Base-by-base conservation (phyloP, 2,797 vertebrate genomes). In the Hozukius guyotensis region DNA sequence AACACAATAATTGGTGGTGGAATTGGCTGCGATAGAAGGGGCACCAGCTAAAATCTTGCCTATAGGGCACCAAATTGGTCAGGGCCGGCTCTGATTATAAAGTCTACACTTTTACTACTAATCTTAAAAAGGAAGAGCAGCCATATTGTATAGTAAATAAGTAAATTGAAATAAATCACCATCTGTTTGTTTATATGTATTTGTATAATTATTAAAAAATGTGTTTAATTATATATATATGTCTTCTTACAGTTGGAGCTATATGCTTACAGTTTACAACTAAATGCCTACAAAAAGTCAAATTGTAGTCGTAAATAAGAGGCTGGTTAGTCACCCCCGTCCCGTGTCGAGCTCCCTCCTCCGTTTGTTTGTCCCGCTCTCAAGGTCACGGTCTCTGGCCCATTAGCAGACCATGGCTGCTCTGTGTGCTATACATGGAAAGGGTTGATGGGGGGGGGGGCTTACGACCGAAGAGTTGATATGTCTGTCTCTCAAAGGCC, bases 321-420 rank as follows among this genome's bases (percentile, higher is more conserved):
- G 22, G 67, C 88, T 88, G 84, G 83, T 93, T 94, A 90, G 78
- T 91, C 65, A 9, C 42, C 63, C 57, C 66, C 3, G 22, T 68
- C 71, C 78, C 16, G 27, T 83, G 78, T 84, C 75, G 49, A 68
- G 60, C 66, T 77, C 74, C 82, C 82, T 52, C 72, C 66, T 64
- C 60, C 65, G 25, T 83, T 78, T 90, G 90, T 93, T 93, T 90
- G 82, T 89, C 79, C 76, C 76, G 69, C 84, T 88, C 82, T 83
- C 87, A 94, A 92, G 91, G 94, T 94, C 94, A 94, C 13, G 87
- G 84, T 90, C 87, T 78, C 85, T 73, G 87, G 83, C 93, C 89
- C 82, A 61, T 89, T 92, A 89, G 91, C 84, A 78, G 83, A 31
- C 72, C 74, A 25, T 12, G 46, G 76, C 81, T 69, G 77, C 74